Base-by-base conservation (phyloP, 2,888 invertebrate genomes). In the Drosophila cracens region DNA sequence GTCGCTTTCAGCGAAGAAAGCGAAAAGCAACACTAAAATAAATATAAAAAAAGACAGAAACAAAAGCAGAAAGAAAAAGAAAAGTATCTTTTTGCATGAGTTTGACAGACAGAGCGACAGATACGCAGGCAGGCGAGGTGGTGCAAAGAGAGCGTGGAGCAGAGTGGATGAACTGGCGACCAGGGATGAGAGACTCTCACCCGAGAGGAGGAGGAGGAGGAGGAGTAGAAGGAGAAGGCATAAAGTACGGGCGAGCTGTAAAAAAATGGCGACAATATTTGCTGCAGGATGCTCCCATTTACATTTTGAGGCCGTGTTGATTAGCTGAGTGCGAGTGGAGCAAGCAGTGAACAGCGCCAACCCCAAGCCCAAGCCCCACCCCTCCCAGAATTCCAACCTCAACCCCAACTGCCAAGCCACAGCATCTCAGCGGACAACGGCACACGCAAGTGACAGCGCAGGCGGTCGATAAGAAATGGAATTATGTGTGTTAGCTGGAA, bases 201-300 rank as follows among this genome's bases (percentile, higher is more conserved):
- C 25, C 1, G 13, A 11, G 7, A 6, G 1, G 13, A 43, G 21
- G n/a, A n/a, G 11, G 2, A n/a, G 5, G 8, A n/a, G 40, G 4
- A 18, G 3, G 18, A 38, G 38, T 0, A 38, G 18, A 11, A 21
- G 13, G 11, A 13, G 4, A 13, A 8, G 53, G 49, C 56, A 60
- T 18, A 38, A 29, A 27, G 18, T 27, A 27, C 18, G 16, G 18
- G 38, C 11, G 13, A 48, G 52, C 52, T 60, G 27, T 31, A 67
- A 67, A 79, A 91, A 91, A 92, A 92, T 92, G 91, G 91, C 92
- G 92, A 91, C 90, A 87, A 72, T 88, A 81, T 90, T 91, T 85
- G 83, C 81, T 68, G 79, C 82, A 81, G 83, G 80, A 87, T 82
- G 81, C 73, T 81, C 86, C 80, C 80, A 89, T 89, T 91, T 90